Percentiles rank a stretch among this genome's conserved stretches.
These are phyloP conservation scores for Dynastes grantii DNA, from an alignment of 2,888 invertebrate genomes.

Conservation along the genomic window DNA sequence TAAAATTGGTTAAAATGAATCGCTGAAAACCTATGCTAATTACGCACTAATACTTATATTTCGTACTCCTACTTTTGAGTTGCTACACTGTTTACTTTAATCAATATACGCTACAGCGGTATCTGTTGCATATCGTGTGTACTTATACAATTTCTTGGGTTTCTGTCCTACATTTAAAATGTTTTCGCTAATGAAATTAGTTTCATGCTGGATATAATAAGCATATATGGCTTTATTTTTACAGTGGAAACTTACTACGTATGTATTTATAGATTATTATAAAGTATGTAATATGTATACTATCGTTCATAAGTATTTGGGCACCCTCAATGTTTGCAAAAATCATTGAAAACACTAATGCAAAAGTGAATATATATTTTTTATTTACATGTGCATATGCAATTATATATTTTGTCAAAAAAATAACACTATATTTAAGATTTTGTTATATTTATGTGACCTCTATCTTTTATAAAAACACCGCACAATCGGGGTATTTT, in stretches of 20 bases:
- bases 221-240: conserved; percentile 17
- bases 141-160: conserved; percentile 41
- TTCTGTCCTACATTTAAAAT: conserved; percentile 25
- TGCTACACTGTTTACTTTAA: conserved; percentile 49
- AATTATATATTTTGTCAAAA: too few species aligned
- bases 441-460: too few species aligned
- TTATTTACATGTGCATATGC: too few species aligned
- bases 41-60: conserved; percentile 55
- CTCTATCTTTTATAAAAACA: too few species aligned
- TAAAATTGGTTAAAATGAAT: conserved; percentile 47
- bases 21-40: conserved; percentile 56
- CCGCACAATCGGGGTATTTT: too few species aligned
- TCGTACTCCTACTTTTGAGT: background rate
- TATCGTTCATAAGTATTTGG: too few species aligned
- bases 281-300: background rate
- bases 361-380: too few species aligned
- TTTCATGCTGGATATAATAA: background rate
- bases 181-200: conserved; percentile 26
- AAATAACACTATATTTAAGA: too few species aligned
- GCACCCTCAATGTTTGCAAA: too few species aligned
- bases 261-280: background rate
- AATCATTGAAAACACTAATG: too few species aligned
- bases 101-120: conserved; percentile 51
- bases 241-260: background rate
- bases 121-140: conserved; percentile 42